A percentile compares a stretch with the other conserved stretches of the same genome.
These are phyloP conservation scores for Pyrgus malvae DNA, from an alignment of 2,888 invertebrate genomes.

Conservation along the genomic window DNA sequence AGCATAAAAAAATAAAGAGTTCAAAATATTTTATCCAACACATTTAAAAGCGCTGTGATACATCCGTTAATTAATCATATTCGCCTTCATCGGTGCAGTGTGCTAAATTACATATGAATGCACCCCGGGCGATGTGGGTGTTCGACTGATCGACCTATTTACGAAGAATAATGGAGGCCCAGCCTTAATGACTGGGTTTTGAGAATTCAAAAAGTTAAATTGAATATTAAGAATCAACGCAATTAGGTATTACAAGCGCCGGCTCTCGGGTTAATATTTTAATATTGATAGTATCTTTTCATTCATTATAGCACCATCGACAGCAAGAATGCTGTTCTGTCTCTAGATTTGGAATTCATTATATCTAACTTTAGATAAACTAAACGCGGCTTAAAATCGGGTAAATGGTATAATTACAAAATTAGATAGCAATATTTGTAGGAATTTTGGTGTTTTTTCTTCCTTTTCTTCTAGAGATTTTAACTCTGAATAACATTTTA, in stretches of 20 bases:
- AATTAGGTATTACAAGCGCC: conserved; percentile 30
- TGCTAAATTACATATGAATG: conserved; percentile 24
- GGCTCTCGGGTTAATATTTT: conserved; percentile 34
- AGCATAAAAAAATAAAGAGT: conserved; percentile 4
- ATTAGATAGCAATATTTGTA: neutral
- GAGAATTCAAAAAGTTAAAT: conserved; percentile 21
- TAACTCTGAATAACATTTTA: too few relatives aligned
- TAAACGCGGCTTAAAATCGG: conserved; percentile 9
- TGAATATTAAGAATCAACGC: conserved; percentile 15
- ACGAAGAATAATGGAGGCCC: conserved; percentile 24
- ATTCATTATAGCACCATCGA: conserved; percentile 45
- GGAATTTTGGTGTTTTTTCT: too few relatives aligned
- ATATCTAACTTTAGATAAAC: conserved; percentile 65
- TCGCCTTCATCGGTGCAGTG: conserved; percentile 16
- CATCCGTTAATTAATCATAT: conserved; percentile 33
- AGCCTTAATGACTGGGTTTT: conserved; percentile 25
- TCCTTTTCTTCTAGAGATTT: too few relatives aligned
- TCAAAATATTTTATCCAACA: conserved; percentile 13
- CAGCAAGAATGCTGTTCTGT: conserved; percentile 62
- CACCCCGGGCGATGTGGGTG: conserved; percentile 22
- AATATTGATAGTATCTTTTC: conserved; percentile 40
- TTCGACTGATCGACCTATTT: conserved; percentile 24
- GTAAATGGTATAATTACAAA: conserved; percentile 6
- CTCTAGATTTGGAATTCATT: conserved; percentile 73
- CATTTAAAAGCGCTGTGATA: conserved; percentile 23